Conservation (phyloP, 1,140 invertebrate genomes). For the Drosophila quadrilineata region DNA sequence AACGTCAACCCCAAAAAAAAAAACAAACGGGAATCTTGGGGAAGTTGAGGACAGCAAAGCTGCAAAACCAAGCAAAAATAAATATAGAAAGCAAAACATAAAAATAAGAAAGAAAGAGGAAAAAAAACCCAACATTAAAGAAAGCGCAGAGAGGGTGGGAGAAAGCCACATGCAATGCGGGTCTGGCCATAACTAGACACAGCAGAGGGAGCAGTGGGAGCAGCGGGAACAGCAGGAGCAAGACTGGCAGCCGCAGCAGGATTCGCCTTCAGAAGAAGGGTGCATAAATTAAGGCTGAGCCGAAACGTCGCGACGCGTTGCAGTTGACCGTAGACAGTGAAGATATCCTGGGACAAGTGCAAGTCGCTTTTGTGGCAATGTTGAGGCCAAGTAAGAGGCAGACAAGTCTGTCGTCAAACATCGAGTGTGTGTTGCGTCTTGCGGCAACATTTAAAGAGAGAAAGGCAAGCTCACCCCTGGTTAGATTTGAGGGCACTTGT, state of each 20-base stretch:
- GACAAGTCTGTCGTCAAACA: too few relatives aligned
- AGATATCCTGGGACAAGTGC: background rate
- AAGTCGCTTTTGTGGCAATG: conserved; percentile 30
- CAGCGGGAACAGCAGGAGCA: too few relatives aligned
- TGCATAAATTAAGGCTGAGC: conserved; percentile 75
- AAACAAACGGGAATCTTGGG: background rate
- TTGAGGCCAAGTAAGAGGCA: conserved; percentile 12
- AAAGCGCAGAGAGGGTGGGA: conserved; percentile 43
- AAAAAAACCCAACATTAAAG: background rate
- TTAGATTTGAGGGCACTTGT: conserved; percentile 31
- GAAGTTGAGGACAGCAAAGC: conserved; percentile 18
- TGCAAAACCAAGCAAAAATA: conserved; percentile 48
- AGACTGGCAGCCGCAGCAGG: too few relatives aligned
- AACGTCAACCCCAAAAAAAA: conserved; percentile 42
- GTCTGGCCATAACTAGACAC: conserved; percentile 43
- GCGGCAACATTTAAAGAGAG: conserved; percentile 35
- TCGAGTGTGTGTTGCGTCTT: conserved; percentile 15
- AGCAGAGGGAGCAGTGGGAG: too few relatives aligned
- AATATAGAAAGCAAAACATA: conserved; percentile 58
- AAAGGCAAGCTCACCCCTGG: background rate
- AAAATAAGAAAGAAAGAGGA: conserved; percentile 5
- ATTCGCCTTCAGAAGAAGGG: conserved; percentile 51
- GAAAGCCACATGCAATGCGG: conserved; percentile 54
- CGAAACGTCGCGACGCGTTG: conserved; percentile 38
- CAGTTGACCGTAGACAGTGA: conserved; percentile 57